A percentile compares a stretch with the other conserved stretches of the same genome.
Conservation (phyloP, 2,888 invertebrate species). For the Arge pagana region DNA sequence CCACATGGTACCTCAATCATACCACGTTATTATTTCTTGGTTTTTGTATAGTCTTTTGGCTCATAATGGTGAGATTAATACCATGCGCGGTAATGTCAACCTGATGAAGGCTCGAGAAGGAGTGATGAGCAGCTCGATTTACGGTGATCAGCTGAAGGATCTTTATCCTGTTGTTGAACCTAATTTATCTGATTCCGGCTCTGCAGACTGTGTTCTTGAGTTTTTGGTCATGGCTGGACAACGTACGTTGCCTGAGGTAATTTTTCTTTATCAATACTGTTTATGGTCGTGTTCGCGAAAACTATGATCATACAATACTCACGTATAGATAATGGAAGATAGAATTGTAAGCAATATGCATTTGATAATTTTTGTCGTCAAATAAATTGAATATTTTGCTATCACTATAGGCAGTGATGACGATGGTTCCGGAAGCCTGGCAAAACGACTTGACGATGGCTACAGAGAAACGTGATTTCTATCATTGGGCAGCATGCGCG, state of each 20-base stretch:
- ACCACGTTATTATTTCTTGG: slow-evolving; percentile 19
- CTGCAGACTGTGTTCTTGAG: slow-evolving; percentile 96
- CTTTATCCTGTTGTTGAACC: slow-evolving; percentile 98
- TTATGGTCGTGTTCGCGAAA: too few species aligned
- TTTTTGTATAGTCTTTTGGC: slow-evolving; percentile 75
- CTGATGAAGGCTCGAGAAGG: slow-evolving; percentile 98
- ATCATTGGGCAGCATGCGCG: slow-evolving; percentile 95
- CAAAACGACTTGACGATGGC: slow-evolving; percentile 94
- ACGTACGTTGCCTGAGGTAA: slow-evolving; percentile 83
- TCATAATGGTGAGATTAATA: slow-evolving; percentile 99
- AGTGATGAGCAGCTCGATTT: slow-evolving; percentile 87
- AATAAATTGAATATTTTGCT: slow-evolving; percentile 9
- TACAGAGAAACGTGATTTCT: slow-evolving; percentile 90
- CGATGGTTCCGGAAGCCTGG: slow-evolving; percentile 99
- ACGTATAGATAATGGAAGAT: too few species aligned
- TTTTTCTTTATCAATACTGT: too few species aligned
- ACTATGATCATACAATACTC: too few species aligned
- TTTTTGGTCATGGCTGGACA: slow-evolving; percentile 94
- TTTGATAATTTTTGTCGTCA: neutral
- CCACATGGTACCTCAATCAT: neutral
- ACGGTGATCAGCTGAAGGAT: slow-evolving; percentile 81
- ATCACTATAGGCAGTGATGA: slow-evolving; percentile 84
- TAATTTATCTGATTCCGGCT: slow-evolving; percentile 96
- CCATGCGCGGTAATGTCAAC: slow-evolving; percentile 96
- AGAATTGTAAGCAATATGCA: slow-evolving; percentile 9